Conservation (phyloP, 2,888 invertebrate genomes). For the Agrotis puta region DNA sequence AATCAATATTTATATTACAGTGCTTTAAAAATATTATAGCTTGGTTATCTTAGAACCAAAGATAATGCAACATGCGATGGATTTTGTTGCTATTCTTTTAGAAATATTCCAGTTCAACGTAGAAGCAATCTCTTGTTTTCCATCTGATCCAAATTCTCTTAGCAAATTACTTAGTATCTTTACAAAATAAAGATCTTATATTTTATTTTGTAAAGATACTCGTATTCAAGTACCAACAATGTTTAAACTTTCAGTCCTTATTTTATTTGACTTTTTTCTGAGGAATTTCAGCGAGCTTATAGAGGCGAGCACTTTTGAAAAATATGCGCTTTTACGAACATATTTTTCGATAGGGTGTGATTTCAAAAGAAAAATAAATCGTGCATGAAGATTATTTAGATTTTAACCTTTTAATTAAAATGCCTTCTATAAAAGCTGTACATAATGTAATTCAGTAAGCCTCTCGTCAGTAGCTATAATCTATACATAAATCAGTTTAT, state of each 20-base stretch:
- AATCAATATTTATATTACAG: background rate
- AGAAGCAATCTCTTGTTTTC: constrained; percentile 40
- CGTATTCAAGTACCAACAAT: constrained; percentile 7
- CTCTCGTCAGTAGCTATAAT: background rate
- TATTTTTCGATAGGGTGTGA: background rate
- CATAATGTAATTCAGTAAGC: background rate
- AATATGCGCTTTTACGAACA: background rate
- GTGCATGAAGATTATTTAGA: background rate
- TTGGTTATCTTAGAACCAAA: background rate
- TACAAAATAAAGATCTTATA: constrained; percentile 22
- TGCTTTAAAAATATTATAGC: background rate
- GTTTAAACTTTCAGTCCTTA: constrained; percentile 23
- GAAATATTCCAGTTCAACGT: constrained; percentile 26
- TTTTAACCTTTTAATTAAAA: background rate
- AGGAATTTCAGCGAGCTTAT: constrained; percentile 2
- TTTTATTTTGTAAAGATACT: constrained; percentile 20
- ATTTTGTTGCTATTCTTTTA: constrained; percentile 24
- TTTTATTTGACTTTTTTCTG: constrained; percentile 26
- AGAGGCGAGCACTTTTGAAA: background rate
- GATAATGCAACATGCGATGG: background rate
- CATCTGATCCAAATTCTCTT: constrained; percentile 41
- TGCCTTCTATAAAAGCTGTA: too few relatives aligned
- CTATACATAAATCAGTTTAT: constrained; percentile 12
- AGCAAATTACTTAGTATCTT: too few relatives aligned
- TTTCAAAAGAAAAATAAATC: background rate